A percentile compares a stretch with the other conserved stretches of the same genome.
phyloP scores from a whole-genome alignment of 2,113 vertebrate species.

The Trochalopteron elliotii region DNA sequence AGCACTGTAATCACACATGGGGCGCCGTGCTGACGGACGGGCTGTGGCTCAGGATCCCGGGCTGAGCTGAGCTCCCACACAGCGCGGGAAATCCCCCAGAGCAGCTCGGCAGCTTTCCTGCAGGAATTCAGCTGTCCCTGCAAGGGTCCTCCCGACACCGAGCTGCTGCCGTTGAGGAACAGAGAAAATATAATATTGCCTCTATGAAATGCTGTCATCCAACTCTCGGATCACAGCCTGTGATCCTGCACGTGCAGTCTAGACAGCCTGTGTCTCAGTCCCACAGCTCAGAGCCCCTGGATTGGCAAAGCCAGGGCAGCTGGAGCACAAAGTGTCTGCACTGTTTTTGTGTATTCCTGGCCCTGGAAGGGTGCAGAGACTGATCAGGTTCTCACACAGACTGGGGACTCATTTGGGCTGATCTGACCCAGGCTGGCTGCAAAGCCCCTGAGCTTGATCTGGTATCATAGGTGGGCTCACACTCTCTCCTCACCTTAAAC shows the following conservation, averaged over 20 bases:
- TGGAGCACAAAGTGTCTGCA: neutral
- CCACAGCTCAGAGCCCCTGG: neutral
- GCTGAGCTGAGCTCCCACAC: slow-evolving; percentile 38
- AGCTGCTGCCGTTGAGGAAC: neutral
- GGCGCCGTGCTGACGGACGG: slow-evolving; percentile 25
- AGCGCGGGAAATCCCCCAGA: neutral
- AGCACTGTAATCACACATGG: slow-evolving; percentile 43
- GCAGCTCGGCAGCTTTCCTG: neutral
- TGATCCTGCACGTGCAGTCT: slow-evolving; percentile 46
- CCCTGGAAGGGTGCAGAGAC: neutral
- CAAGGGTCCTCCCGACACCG: neutral
- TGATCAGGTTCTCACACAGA: neutral
- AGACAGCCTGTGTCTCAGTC: slow-evolving; percentile 5
- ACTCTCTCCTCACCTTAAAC: neutral
- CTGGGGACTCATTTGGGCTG: neutral
- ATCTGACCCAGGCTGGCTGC: neutral
- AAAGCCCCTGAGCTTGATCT: neutral
- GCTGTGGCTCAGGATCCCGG: neutral
- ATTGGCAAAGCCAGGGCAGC: neutral
- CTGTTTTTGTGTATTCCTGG: neutral
- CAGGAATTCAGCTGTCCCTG: slow-evolving; percentile 10
- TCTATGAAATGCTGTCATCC: slow-evolving; percentile 20
- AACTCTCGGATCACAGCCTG: neutral
- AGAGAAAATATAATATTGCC: slow-evolving; percentile 5
- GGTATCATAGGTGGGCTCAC: neutral